These are phyloP conservation scores for Campoletis sonorensis DNA, from an alignment of 1,140 invertebrate species.

Conservation along the genomic window DNA sequence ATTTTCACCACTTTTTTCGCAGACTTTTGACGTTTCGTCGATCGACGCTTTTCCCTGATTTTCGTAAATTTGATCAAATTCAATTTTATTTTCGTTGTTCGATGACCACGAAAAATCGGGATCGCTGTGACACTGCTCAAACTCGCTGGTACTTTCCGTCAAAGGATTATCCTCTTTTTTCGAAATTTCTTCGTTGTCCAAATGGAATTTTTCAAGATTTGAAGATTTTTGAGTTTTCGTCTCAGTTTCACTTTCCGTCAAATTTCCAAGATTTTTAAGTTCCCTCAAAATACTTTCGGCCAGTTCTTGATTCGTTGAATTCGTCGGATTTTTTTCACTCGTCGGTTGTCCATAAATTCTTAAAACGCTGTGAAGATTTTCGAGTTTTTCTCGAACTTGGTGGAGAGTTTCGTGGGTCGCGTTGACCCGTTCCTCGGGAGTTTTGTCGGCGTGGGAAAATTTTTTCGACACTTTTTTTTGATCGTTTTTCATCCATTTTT, in stretches of 20 bases:
- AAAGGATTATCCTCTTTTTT: not conserved
- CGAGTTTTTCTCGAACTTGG: slow-evolving; percentile 57
- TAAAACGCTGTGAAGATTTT: slow-evolving; percentile 60
- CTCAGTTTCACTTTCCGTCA: slow-evolving; percentile 1
- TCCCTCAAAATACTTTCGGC: slow-evolving; percentile 25
- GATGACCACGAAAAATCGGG: not conserved
- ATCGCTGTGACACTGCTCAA: slow-evolving; percentile 9
- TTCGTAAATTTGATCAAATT: no score
- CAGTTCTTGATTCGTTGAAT: slow-evolving; percentile 1
- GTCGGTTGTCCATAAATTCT: slow-evolving; percentile 47
- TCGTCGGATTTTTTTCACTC: not conserved
- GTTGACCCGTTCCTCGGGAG: slow-evolving; percentile 18
- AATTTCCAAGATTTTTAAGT: slow-evolving; percentile 18
- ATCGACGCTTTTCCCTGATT: no score
- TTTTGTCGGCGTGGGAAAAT: not conserved
- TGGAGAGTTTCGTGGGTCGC: slow-evolving; percentile 53
- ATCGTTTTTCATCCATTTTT: not conserved
- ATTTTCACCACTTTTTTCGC: no score
- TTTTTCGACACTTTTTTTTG: not conserved
- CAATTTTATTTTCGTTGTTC: not conserved
- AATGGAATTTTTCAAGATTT: not conserved
- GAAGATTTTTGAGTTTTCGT: not conserved
- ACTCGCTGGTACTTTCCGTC: slow-evolving; percentile 29
- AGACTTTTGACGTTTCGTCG: no score
- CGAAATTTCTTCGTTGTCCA: not conserved